Base-by-base conservation (phyloP, 2,888 invertebrate species). In the Teinopalpus imperialis region DNA sequence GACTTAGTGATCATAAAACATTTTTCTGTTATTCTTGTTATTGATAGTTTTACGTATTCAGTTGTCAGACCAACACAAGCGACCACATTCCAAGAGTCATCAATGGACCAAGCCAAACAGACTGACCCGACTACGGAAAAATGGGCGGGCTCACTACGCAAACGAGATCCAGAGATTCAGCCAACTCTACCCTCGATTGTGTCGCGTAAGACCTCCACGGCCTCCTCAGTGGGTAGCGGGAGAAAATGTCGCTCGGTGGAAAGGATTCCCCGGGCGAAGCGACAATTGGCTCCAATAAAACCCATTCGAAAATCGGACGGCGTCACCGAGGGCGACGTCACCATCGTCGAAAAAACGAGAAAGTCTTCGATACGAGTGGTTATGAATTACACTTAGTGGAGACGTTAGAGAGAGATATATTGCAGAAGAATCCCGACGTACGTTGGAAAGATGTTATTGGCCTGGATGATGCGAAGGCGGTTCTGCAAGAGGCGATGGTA, bases 401-500 rank as follows among this genome's bases (percentile, higher is more conserved):
- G 53, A 94, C 94, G 8, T 74, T 97, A 27, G 96, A 97, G 74
- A 91, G 95, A 64, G 96, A 97, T 67, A 96, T 97, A 51, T 81
- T 97, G 27, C 94, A 95, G 75, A 92, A 92, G 63, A 93, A 96
- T 69, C 95, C 95, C 0, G 92, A 93, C 62, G 93, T 96, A n/a
- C 92, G 92, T 50, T 97, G 96, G 96, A 92, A 89, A 46, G 93
- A 93, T 69, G 94, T 94, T 7, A 92, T 94, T 1, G 94, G 94
- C 1, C 81, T 94, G 35, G 91, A 92, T 45, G 94, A 94, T 59
- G 94, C 94, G 0, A 94, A 94, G 65, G 89, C 94, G 14, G 91
- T 97, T 48, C 74, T 93, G 24, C 95, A 97, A 69, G 97, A 97
- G 74, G 96, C 97, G 1, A 94, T 97, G 56, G 96, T 97, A 0